Evolutionary conservation across 2,888 invertebrate genomes (phyloP).

Genomic region (Idaea biselata): DNA sequence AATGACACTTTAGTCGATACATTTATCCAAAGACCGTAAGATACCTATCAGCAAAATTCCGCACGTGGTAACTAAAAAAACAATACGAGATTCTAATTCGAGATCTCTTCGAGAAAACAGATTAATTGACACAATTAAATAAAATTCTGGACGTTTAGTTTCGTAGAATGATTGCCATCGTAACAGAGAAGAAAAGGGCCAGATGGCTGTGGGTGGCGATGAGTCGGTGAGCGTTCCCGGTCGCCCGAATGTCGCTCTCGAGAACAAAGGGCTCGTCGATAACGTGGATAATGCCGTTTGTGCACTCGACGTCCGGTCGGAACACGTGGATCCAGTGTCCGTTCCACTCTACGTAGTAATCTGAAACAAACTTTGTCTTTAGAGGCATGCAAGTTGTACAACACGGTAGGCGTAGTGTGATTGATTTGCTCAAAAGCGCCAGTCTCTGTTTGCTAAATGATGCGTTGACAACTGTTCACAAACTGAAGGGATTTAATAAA

Average conservation of each 20-base stretch:
- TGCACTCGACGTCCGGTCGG: slow-evolving; percentile 96
- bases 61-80: neutral
- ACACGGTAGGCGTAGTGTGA: neutral
- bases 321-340: slow-evolving; percentile 90
- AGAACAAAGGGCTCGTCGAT: slow-evolving; percentile 93
- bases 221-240: slow-evolving; percentile 64
- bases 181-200: slow-evolving; percentile 47
- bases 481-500: no score
- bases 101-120: slow-evolving; percentile 19
- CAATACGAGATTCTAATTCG: slow-evolving; percentile 10
- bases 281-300: slow-evolving; percentile 97
- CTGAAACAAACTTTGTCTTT: slow-evolving; percentile 65
- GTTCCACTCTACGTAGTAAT: slow-evolving; percentile 92
- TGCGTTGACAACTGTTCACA: no score
- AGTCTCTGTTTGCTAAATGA: no score
- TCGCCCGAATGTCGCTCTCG: slow-evolving; percentile 90
- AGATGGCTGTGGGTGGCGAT: slow-evolving; percentile 41
- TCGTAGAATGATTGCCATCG: slow-evolving; percentile 55
- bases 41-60: neutral
- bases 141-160: slow-evolving; percentile 42
- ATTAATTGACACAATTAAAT: slow-evolving; percentile 36
- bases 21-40: neutral
- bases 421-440: neutral
- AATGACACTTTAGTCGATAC: neutral
- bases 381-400: neutral